A percentile compares a stretch with the other conserved stretches of the same genome.
These are phyloP conservation scores for Sitodiplosis mosellana DNA, from an alignment of 1,140 invertebrate species.

Conservation along the genomic window DNA sequence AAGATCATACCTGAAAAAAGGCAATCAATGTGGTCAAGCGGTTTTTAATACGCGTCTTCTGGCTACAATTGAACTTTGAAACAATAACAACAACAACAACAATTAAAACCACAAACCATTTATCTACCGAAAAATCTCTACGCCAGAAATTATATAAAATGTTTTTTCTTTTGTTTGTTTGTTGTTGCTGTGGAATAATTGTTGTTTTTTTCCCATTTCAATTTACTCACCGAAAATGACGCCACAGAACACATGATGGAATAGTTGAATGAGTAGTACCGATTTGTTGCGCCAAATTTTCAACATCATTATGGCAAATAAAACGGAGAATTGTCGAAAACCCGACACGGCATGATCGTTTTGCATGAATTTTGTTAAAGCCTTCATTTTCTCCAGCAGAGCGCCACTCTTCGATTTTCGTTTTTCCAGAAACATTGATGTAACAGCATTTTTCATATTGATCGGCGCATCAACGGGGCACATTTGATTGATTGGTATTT, in stretches of 20 bases:
- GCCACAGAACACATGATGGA: conserved; percentile 37
- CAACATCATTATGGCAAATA: conserved; percentile 18
- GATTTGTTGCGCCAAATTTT: conserved; percentile 19
- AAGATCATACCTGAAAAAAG: conserved; percentile 27
- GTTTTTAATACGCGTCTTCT: too few species aligned
- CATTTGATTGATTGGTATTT: background rate
- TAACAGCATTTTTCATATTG: conserved; percentile 22
- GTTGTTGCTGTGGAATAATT: too few species aligned
- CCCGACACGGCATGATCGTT: conserved; percentile 14
- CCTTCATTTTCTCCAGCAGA: conserved; percentile 18
- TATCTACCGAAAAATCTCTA: too few species aligned
- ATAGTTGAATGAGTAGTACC: conserved; percentile 35
- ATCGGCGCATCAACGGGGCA: conserved; percentile 14
- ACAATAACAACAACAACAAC: conserved; percentile 1
- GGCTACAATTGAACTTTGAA: too few species aligned
- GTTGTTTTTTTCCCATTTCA: too few species aligned
- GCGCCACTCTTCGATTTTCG: conserved; percentile 9
- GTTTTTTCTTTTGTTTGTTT: too few species aligned
- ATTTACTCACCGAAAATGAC: conserved; percentile 29
- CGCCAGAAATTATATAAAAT: too few species aligned
- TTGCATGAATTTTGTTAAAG: conserved; percentile 11
- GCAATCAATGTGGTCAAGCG: background rate
- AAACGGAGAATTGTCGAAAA: conserved; percentile 17
- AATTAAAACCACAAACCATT: background rate
- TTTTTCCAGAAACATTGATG: conserved; percentile 25